These are phyloP conservation scores for Dromiciops gliroides DNA, from an alignment of 2,113 vertebrate genomes.

Conservation along the genomic window DNA sequence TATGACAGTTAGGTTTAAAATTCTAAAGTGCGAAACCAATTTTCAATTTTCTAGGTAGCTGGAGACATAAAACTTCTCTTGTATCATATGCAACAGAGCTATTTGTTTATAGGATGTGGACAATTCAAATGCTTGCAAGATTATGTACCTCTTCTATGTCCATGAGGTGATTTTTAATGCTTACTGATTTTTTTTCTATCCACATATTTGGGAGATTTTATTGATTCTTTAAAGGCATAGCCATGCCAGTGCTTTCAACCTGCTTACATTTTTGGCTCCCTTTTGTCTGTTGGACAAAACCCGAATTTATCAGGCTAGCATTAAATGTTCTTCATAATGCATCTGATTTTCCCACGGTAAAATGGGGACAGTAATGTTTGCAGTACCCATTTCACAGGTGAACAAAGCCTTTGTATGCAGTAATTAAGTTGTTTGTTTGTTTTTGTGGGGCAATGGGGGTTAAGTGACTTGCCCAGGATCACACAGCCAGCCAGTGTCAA, in stretches of 20 bases:
- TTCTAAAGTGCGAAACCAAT: not conserved
- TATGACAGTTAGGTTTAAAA: not conserved
- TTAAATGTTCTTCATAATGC: not conserved
- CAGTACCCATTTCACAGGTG: not conserved
- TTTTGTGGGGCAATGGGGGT: too few relatives aligned
- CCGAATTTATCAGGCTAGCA: not conserved
- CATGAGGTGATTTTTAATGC: not conserved
- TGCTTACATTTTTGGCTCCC: not conserved
- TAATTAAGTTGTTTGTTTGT: too few relatives aligned
- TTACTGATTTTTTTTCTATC: not conserved
- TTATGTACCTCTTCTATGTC: not conserved
- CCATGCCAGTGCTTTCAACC: not conserved
- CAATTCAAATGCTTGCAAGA: not conserved
- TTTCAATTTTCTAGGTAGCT: not conserved
- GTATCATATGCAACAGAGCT: not conserved
- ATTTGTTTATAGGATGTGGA: not conserved
- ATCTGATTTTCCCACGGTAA: not conserved
- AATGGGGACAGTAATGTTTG: not conserved
- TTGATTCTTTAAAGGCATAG: not conserved
- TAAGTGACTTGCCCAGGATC: too few relatives aligned
- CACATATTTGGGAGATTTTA: not conserved
- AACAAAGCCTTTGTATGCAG: not conserved
- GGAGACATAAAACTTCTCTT: not conserved
- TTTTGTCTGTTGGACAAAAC: not conserved
- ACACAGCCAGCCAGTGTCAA: too few relatives aligned